Conservation (phyloP, 2,113 vertebrate species). For the Calonectris borealis region DNA sequence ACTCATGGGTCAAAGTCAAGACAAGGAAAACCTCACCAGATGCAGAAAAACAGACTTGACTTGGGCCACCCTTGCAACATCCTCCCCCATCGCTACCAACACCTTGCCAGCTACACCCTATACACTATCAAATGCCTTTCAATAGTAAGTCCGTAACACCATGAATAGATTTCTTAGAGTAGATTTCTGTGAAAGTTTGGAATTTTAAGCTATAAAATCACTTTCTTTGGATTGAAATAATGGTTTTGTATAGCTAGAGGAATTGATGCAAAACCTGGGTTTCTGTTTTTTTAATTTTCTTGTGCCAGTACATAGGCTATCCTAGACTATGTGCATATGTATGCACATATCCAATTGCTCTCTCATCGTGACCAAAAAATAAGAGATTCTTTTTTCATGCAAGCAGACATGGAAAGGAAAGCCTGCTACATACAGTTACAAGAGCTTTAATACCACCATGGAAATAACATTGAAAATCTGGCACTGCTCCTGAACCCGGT, state of each 20-base stretch:
- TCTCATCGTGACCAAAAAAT: not conserved
- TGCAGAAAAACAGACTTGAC: not conserved
- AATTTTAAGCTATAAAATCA: not conserved
- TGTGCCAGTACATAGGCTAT: not conserved
- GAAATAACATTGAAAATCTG: not conserved
- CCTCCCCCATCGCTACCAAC: rapidly evolving
- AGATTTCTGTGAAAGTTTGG: not conserved
- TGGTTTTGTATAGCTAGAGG: not conserved
- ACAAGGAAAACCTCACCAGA: not conserved
- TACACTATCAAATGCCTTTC: not conserved
- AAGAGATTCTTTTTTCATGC: not conserved
- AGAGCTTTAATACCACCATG: not conserved
- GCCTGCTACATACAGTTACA: not conserved
- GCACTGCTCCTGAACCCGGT: not conserved
- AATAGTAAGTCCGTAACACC: rapidly evolving
- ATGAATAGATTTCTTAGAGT: not conserved
- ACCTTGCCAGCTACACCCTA: not conserved
- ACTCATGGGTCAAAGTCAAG: not conserved
- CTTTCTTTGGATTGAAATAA: not conserved
- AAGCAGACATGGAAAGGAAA: not conserved
- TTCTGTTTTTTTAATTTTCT: not conserved
- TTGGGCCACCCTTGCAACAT: rapidly evolving
- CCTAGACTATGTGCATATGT: not conserved
- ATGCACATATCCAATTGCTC: not conserved
- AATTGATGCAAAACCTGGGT: not conserved